Base-by-base conservation (phyloP, 1,140 invertebrate genomes). In the Drosophila nigromelanica region DNA sequence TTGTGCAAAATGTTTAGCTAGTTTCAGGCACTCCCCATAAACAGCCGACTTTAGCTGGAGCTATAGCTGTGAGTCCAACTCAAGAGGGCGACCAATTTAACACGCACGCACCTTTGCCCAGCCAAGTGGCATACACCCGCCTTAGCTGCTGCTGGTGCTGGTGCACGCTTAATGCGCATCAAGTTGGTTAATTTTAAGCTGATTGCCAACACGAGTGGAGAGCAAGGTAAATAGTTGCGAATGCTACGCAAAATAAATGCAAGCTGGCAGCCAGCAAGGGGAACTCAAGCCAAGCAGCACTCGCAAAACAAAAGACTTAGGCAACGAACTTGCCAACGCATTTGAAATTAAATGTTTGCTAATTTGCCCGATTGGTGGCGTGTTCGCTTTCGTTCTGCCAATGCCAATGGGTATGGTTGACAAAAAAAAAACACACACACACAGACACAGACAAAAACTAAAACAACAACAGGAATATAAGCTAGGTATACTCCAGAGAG, bases 281-380 rank as follows among this genome's bases (percentile, higher is more conserved):
- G 27, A 27, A 27, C 27, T 27, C 5, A 27, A 27, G 27, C 2
- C 73, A 50, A 24, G 43, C 40, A 48, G 27, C 43, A 58, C 21
- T 15, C 30, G 33, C 52, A 42, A 70, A 71, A 86, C 74, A 83
- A 86, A 86, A 60, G 82, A 89, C 83, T 83, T 77, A 75, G 73
- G 60, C 80, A 83, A 89, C 79, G 83, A 89, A 87, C 83, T 87
- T 70, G 64, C 54, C 27, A 78, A 47, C 67, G 78, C 78, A 71
- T 81, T 81, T 81, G 56, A 81, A 64, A 83, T 76, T 70, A 76
- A 89, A 78, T 82, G 82, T 86, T 85, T 86, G 82, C 81, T 86
- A 86, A 85, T 86, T 81, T 68, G 81, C 81, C 67, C 74, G 81
- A 86, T 81, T 86, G 79, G 62, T 71, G 47, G 60, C 69, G 74